Conservation (phyloP, 2,113 vertebrate genomes). For the Grammomys dolichurus region DNA sequence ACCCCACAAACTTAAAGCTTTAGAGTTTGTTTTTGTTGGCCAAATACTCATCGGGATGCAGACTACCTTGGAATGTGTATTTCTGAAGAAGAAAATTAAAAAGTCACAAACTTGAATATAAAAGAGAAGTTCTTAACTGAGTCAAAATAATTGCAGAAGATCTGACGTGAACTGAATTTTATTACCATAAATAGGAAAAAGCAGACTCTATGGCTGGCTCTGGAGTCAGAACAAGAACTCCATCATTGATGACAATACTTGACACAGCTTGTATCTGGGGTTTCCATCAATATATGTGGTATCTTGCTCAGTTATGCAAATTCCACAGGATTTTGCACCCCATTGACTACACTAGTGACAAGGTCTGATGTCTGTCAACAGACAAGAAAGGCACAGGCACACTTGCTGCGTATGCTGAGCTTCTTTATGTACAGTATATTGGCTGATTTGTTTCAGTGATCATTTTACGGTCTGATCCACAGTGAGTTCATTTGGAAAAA, state of each 20-base stretch:
- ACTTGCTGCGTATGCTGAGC: conserved; percentile 79
- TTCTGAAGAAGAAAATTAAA: not conserved
- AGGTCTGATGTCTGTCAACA: conserved; percentile 90
- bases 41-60: too few species aligned
- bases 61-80: not conserved
- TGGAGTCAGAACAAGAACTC: conserved; percentile 89
- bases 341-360: conserved; percentile 91
- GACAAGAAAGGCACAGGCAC: conserved; percentile 81
- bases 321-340: conserved; percentile 89
- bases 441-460: conserved; percentile 82
- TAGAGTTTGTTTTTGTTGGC: not conserved
- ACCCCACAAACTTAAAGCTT: not conserved
- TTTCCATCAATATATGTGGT: conserved; percentile 88
- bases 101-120: conserved; percentile 50
- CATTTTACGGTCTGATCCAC: conserved; percentile 80
- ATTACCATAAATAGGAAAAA: conserved; percentile 82
- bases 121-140: conserved; percentile 80
- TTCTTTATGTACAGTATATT: conserved; percentile 81
- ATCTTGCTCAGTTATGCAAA: conserved; percentile 88
- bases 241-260: conserved; percentile 87
- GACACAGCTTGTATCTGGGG: conserved; percentile 86
- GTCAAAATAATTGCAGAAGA: conserved; percentile 81
- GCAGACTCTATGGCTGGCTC: conserved; percentile 83
- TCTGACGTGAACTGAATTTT: conserved; percentile 51
- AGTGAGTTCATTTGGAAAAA: conserved; percentile 75